Conservation (phyloP, 2,797 vertebrate genomes). For the Manis crassicaudata region DNA sequence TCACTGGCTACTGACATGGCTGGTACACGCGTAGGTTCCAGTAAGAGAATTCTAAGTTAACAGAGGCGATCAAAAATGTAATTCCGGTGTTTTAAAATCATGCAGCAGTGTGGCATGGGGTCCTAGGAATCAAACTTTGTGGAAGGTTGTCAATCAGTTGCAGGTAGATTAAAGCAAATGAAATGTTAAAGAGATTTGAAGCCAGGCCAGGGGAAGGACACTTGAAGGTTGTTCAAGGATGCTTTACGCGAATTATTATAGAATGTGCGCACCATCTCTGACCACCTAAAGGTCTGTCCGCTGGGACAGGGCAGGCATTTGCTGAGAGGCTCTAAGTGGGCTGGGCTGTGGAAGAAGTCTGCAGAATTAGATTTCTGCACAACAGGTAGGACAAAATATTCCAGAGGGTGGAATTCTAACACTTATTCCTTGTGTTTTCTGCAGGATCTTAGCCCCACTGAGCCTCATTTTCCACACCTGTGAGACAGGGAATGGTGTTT, state of each 20-base stretch:
- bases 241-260: too few species aligned
- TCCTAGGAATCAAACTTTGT: background rate
- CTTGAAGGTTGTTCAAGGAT: accelerated
- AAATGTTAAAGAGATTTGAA: background rate
- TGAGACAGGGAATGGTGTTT: background rate
- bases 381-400: background rate
- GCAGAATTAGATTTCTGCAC: background rate
- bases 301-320: background rate
- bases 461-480: background rate
- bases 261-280: accelerated
- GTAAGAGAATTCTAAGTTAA: too few species aligned
- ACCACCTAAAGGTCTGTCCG: background rate
- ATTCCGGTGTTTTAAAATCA: background rate
- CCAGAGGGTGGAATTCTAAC: background rate
- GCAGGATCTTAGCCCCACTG: accelerated
- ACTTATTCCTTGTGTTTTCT: too few species aligned
- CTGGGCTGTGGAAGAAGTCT: too few species aligned
- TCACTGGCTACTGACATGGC: background rate
- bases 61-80: accelerated
- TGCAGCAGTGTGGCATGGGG: accelerated
- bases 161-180: background rate
- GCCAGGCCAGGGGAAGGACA: background rate
- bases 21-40: too few species aligned
- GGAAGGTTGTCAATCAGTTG: background rate
- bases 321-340: background rate